These are phyloP conservation scores for Rhyacichthys aspro DNA, from an alignment of 2,797 vertebrate species.

Conservation along the genomic window DNA sequence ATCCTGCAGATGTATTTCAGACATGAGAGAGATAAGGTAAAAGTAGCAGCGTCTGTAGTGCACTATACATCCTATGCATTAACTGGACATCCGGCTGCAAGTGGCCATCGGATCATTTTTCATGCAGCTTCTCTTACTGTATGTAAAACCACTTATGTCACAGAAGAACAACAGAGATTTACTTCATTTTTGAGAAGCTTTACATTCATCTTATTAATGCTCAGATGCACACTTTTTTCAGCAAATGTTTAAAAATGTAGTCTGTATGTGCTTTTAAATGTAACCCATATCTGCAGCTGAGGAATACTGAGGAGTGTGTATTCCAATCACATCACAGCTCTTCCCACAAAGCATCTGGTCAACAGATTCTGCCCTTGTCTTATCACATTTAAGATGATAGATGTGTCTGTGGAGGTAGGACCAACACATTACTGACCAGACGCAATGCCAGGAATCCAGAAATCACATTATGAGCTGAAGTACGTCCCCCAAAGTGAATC, in stretches of 20 bases:
- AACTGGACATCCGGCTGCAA: conserved; percentile 29
- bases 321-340: conserved; percentile 11
- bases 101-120: conserved; percentile 38
- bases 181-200: too few relatives aligned
- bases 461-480: conserved; percentile 46
- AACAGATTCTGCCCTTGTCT: conserved; percentile 50
- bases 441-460: conserved; percentile 49
- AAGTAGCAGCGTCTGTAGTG: conserved; percentile 10
- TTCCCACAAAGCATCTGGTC: conserved; percentile 45
- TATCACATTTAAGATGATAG: conserved; percentile 59
- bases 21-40: conserved; percentile 4
- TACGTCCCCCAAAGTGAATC: conserved; percentile 19
- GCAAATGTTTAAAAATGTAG: too few relatives aligned
- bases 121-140: conserved; percentile 7
- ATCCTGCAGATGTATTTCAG: conserved; percentile 10
- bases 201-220: too few relatives aligned
- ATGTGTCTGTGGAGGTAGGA: conserved; percentile 38
- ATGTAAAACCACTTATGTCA: conserved; percentile 23
- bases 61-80: conserved; percentile 37
- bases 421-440: conserved; percentile 47
- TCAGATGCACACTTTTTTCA: too few relatives aligned
- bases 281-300: conserved; percentile 27
- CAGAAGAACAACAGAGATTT: background rate
- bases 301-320: conserved; percentile 23
- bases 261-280: conserved; percentile 21